phyloP scores from a whole-genome alignment of 2,888 invertebrate species.

The Drosophila siamana region DNA sequence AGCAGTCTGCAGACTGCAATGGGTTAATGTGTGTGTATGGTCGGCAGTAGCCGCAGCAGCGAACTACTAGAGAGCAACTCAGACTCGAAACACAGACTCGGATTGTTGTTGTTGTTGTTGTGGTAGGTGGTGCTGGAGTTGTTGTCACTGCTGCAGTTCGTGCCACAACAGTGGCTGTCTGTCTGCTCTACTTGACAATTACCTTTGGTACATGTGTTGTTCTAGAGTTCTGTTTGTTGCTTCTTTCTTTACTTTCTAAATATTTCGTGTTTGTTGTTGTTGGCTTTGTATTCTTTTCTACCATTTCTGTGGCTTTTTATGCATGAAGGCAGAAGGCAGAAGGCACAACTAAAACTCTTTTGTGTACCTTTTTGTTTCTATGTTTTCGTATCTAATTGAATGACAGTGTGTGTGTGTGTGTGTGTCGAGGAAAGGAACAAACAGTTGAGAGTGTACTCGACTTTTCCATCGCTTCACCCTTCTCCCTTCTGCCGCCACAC shows the following conservation, averaged over 20 bases:
- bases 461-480: background rate
- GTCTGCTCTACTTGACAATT: constrained; percentile 78
- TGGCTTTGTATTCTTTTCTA: constrained; percentile 29
- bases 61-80: constrained; percentile 18
- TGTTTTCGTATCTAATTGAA: constrained; percentile 79
- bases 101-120: constrained; percentile 22
- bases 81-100: no score
- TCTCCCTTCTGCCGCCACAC: background rate
- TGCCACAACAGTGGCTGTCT: constrained; percentile 58
- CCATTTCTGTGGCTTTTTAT: constrained; percentile 41
- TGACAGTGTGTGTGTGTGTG: constrained; percentile 39
- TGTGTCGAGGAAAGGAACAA: constrained; percentile 1
- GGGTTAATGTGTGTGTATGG: constrained; percentile 68
- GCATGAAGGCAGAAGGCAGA: constrained; percentile 51
- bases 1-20: constrained; percentile 29
- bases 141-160: constrained; percentile 55
- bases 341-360: constrained; percentile 71
- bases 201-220: constrained; percentile 76
- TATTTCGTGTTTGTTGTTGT: constrained; percentile 53
- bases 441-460: constrained; percentile 5
- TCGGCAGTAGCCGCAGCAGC: constrained; percentile 49
- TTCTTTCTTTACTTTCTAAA: constrained; percentile 79
- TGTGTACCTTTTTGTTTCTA: constrained; percentile 60
- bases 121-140: constrained; percentile 17
- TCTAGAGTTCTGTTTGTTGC: constrained; percentile 55